phyloP scores from a whole-genome alignment of 1,140 invertebrate species.

The Orchestia grillus region DNA sequence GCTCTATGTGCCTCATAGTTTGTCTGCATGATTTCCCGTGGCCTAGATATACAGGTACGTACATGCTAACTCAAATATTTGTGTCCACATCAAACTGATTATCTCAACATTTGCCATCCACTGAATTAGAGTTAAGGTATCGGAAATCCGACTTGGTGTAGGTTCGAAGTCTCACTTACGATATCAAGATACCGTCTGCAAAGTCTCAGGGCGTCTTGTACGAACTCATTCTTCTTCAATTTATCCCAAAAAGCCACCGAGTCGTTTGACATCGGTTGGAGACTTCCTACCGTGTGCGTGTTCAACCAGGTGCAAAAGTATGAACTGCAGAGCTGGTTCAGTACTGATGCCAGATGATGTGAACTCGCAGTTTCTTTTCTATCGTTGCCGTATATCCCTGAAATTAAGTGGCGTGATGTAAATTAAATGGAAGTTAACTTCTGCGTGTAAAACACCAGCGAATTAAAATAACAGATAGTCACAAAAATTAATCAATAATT shows the following conservation, averaged over 20 bases:
- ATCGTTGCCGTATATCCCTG: not conserved
- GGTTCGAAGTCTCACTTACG: not conserved
- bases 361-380: not conserved
- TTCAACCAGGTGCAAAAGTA: not conserved
- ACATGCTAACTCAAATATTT: too few species aligned
- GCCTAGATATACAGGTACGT: too few species aligned
- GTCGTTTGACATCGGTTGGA: not conserved
- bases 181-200: not conserved
- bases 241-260: not conserved
- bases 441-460: not conserved
- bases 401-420: not conserved
- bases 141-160: not conserved
- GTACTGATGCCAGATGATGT: not conserved
- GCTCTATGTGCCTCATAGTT: too few species aligned
- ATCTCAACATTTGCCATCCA: too few species aligned
- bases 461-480: not conserved
- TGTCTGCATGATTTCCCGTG: too few species aligned
- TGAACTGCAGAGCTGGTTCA: not conserved
- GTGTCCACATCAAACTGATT: too few species aligned
- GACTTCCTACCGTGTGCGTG: not conserved
- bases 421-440: not conserved
- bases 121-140: too few species aligned
- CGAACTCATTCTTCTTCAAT: not conserved
- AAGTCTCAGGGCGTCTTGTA: not conserved
- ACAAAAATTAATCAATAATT: not conserved